Evolutionary conservation across 1,140 invertebrate genomes (phyloP), one percentile per base, ranked within the genome.

Genomic region (Drosophila watanabei): DNA sequence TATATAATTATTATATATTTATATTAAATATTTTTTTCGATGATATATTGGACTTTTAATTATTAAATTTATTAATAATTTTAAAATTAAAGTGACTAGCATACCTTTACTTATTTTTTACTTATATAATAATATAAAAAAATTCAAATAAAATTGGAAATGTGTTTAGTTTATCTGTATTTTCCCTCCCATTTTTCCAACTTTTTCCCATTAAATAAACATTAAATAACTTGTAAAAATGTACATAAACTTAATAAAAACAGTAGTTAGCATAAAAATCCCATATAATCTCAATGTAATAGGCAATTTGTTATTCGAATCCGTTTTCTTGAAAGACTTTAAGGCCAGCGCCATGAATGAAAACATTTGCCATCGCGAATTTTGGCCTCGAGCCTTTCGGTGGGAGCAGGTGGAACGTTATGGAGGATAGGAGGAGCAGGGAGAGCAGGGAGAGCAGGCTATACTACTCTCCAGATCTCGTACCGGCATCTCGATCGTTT

Each of bases 321-420:
- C 35, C 16, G 14, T 7, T 16, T 45, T 41, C 7, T 41, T 11
- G n/a, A n/a, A 4, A 37, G 45, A 56, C 39, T 33, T 28, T 69
- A 37, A 30, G 14, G 68, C 65, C 41, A 32, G 20, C 56, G 54
- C 66, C 59, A 84, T 88, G 83, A 86, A 86, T 86, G 83, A 86
- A 86, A 87, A 82, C 62, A 79, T 84, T 84, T 76, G 61, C 60
- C 41, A 68, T 51, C 65, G 79, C 65, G 79, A 62, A 65, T 71
- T 71, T 71, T 60, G 69, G 69, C 80, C 56, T 30, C 39, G 24
- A 70, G 80, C 79, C 54, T 73, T 62, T 60, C 49, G 68, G 39
- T 75, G 75, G 62, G 63, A 84, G 84, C 84, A 87, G 84, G 84
- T 87, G 84, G 84, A 87, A 87, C 49, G 28, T 11, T 60, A 18